phyloP scores from a whole-genome alignment of 2,113 vertebrate genomes.

The Propithecus coquereli region DNA sequence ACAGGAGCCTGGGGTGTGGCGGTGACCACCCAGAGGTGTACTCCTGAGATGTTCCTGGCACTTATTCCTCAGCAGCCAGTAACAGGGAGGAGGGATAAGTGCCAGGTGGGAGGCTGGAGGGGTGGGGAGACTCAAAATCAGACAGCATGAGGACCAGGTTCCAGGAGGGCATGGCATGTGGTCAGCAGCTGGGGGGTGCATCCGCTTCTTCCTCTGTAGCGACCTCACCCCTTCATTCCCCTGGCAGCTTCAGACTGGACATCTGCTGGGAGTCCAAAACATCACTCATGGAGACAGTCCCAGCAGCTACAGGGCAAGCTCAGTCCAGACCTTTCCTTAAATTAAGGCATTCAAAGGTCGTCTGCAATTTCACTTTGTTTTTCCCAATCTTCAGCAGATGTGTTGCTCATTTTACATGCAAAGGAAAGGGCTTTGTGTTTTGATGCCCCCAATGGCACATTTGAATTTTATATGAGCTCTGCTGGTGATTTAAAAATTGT shows the following conservation, averaged over 20 bases:
- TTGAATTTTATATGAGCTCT: slow-evolving; percentile 61
- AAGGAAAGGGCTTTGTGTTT: slow-evolving; percentile 50
- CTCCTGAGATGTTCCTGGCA: background rate
- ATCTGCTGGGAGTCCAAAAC: background rate
- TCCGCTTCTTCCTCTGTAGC: background rate
- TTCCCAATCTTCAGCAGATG: slow-evolving; percentile 25
- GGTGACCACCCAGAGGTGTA: background rate
- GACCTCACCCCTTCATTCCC: background rate
- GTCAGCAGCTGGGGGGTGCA: background rate
- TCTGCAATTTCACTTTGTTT: slow-evolving; percentile 42
- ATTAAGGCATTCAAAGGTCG: slow-evolving; percentile 5
- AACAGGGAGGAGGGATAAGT: too few relatives aligned
- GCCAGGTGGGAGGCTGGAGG: background rate
- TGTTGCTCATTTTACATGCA: slow-evolving; percentile 38
- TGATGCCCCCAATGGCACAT: slow-evolving; percentile 16
- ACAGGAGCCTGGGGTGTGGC: background rate
- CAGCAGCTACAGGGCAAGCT: background rate
- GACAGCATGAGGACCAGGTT: background rate
- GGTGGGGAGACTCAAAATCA: background rate
- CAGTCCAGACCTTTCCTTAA: background rate
- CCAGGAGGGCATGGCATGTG: background rate
- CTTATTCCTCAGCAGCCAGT: background rate
- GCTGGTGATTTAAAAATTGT: slow-evolving; percentile 56
- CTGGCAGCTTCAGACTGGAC: background rate
- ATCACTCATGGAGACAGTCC: background rate